phyloP scores from a whole-genome alignment of 2,888 invertebrate genomes.

The Sicus ferrugineus region DNA sequence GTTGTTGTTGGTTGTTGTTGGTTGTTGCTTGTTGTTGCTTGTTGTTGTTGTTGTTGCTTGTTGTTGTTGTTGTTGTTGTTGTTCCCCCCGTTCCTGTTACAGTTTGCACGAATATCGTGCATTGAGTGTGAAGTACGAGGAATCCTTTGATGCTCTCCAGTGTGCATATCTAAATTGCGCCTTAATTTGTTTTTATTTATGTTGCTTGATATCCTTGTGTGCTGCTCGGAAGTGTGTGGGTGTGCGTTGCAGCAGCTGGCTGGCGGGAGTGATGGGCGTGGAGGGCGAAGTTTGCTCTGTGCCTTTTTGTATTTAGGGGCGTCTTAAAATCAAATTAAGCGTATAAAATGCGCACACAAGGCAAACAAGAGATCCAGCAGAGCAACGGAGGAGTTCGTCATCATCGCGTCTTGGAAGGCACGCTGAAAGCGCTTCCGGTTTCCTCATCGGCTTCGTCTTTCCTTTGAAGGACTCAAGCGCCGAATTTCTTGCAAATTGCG shows the following conservation, averaged over 20 bases:
- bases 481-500: no score
- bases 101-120: slow-evolving; percentile 11
- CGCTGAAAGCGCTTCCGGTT: no score
- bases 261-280: no score
- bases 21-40: not conserved
- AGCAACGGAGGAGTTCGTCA: not conserved
- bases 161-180: slow-evolving; percentile 38
- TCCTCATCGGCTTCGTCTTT: no score
- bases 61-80: slow-evolving; percentile 3
- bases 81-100: not conserved
- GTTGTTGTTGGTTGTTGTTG: not conserved
- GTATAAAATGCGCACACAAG: slow-evolving; percentile 21
- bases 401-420: no score
- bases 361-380: slow-evolving; percentile 1
- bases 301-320: slow-evolving; percentile 20
- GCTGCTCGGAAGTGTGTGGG: not conserved
- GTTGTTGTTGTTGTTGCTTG: not conserved
- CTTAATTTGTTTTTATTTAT: slow-evolving; percentile 41
- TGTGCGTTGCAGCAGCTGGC: not conserved
- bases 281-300: not conserved
- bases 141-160: slow-evolving; percentile 25
- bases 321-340: slow-evolving; percentile 36
- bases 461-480: no score
- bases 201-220: slow-evolving; percentile 20
- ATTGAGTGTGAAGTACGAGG: not conserved